Base-by-base conservation (phyloP, 2,888 invertebrate genomes). In the Campoplex capitator region DNA sequence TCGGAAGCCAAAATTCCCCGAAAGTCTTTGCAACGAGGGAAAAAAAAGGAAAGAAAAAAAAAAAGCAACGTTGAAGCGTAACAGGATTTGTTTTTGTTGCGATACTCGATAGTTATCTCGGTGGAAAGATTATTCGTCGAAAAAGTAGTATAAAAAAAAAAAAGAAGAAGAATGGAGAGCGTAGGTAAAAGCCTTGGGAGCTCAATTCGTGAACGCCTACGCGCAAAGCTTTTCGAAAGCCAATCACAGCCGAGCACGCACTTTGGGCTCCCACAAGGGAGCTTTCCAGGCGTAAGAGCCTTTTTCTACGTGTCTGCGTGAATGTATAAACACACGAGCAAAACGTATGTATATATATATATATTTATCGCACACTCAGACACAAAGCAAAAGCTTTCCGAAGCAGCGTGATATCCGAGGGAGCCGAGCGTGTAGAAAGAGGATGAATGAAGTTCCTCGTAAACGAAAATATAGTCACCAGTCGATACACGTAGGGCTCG, bases 371-470 rank as follows among this genome's bases (percentile, higher is more conserved):
- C 6, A 68, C 16, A 68, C 62, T 48, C 71, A 62, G 3, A 35
- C 23, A 23, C 71, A 23, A 16, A 23, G 16, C 38, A 68, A 70
- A 73, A 75, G 75, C 78, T 62, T 23, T 62, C 75, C 35, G 11
- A 35, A 78, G 70, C 48, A 45, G 38, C 13, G 58, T 54, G 48
- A 77, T 65, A 58, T 58, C 38, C 58, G n/a, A 82, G 58, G 68
- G 80, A 83, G 76, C 73, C 23, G 23, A 23, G 23, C 23, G 23
- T 23, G 80, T 58, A 77, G 82, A 89, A 90, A 89, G 87, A 90
- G 90, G 88, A 92, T 92, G 92, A 92, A 92, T 91, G 91, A 88
- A 91, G 87, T 85, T 83, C 84, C 80, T 73, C 84, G 74, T 78
- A 28, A 38, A 77, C 65, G 65, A 16, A 35, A 35, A 76, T 16